phyloP scores from a whole-genome alignment of 2,797 vertebrate genomes.

The Balearica regulorum region DNA sequence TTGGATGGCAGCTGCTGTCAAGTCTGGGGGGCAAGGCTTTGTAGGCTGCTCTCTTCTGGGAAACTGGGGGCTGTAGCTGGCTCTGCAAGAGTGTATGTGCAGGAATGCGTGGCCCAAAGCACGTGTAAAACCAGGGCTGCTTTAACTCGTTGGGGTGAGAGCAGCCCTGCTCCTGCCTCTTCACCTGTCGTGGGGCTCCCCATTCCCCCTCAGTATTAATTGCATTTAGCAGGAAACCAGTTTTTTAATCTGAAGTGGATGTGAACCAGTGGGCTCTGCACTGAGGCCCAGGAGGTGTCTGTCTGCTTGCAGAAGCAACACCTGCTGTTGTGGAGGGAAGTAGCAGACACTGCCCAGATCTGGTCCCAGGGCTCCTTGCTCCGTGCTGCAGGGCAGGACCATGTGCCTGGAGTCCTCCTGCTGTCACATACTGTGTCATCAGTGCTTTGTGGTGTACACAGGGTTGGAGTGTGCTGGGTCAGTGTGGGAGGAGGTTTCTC shows the following conservation, averaged over 20 bases:
- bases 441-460: fast-evolving
- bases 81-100: fast-evolving
- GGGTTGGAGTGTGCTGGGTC: not conserved
- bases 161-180: not conserved
- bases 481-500: not conserved
- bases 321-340: not conserved
- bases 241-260: not conserved
- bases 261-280: not conserved
- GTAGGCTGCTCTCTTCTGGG: not conserved
- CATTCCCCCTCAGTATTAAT: not conserved
- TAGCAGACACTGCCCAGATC: not conserved
- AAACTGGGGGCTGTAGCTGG: not conserved
- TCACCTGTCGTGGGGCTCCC: not conserved
- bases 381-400: fast-evolving
- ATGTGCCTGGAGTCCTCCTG: fast-evolving
- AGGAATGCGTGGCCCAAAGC: not conserved
- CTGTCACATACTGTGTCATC: too few species aligned
- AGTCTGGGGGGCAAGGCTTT: not conserved
- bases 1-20: not conserved
- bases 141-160: not conserved
- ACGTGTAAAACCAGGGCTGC: not conserved
- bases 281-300: not conserved
- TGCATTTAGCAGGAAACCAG: not conserved
- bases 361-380: not conserved
- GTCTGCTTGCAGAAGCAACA: not conserved